A percentile compares a stretch with the other conserved stretches of the same genome.
phyloP scores from a whole-genome alignment of 2,888 invertebrate species.

The Chouioia cunea region DNA sequence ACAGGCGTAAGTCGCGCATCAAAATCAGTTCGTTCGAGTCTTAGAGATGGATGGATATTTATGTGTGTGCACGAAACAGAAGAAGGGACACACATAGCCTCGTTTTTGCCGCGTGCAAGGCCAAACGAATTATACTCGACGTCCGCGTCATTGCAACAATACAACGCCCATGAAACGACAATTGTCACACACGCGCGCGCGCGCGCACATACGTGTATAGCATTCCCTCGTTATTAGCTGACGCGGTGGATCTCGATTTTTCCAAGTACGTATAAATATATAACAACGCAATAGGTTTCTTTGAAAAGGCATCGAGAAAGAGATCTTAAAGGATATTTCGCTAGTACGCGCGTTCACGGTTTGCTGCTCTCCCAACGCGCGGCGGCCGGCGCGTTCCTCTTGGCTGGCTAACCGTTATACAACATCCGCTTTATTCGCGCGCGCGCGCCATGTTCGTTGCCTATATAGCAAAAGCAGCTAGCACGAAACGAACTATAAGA shows the following conservation, averaged over 20 bases:
- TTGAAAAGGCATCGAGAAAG: too few species aligned
- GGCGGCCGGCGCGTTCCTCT: constrained; percentile 66
- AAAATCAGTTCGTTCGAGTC: too few species aligned
- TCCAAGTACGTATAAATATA: too few species aligned
- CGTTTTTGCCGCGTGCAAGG: constrained; percentile 3
- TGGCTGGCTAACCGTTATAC: constrained; percentile 69
- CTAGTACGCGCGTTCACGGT: constrained; percentile 60
- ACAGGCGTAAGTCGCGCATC: too few species aligned
- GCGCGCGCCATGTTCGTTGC: constrained; percentile 44
- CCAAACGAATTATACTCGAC: constrained; percentile 31
- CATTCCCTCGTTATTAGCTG: too few species aligned
- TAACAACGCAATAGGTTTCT: too few species aligned
- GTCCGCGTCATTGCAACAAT: constrained; percentile 2
- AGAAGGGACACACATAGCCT: background rate
- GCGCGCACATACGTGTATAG: background rate
- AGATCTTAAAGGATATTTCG: too few species aligned
- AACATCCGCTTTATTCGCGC: constrained; percentile 62
- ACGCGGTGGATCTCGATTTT: too few species aligned
- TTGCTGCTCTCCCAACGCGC: constrained; percentile 56
- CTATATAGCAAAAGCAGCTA: background rate
- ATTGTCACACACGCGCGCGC: constrained; percentile 19
- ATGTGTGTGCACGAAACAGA: too few species aligned
- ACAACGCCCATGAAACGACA: constrained; percentile 27
- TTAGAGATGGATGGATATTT: too few species aligned
- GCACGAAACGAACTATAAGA: too few species aligned